Evolutionary conservation across 2,797 vertebrate species (phyloP).

Genomic region (Varecia variegata): DNA sequence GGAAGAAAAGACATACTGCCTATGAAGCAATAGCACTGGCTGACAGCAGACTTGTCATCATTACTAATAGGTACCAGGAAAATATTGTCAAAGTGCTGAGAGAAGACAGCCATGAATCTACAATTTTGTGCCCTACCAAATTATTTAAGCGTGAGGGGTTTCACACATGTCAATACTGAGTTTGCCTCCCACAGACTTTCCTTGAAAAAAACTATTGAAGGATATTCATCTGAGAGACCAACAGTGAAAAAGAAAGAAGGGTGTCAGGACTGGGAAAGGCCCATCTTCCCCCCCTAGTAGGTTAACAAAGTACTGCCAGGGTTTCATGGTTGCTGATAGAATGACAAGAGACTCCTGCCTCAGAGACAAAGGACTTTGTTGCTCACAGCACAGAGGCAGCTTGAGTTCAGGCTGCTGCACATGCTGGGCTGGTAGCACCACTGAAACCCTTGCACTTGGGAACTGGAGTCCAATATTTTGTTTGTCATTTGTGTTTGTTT

Average conservation of each 20-base stretch:
- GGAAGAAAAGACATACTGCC: not conserved
- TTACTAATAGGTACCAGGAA: constrained; percentile 22
- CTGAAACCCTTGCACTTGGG: not conserved
- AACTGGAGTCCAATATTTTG: not conserved
- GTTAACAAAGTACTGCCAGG: not conserved
- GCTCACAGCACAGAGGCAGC: not conserved
- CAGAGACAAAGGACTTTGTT: not conserved
- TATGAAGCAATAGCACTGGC: not conserved
- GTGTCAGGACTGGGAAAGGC: not conserved
- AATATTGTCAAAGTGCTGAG: not conserved
- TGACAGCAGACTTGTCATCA: not conserved
- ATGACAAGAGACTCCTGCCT: not conserved
- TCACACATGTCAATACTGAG: not conserved
- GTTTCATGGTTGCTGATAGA: not conserved
- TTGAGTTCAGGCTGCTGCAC: fast-evolving
- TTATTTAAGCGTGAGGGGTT: not conserved
- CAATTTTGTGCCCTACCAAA: not conserved
- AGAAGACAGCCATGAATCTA: not conserved
- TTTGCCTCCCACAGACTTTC: not conserved
- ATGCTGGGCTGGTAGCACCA: not conserved
- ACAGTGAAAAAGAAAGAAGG: not conserved
- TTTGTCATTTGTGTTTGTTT: not conserved
- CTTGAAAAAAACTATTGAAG: not conserved
- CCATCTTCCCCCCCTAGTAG: not conserved
- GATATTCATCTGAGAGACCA: not conserved